A percentile compares a stretch with the other conserved stretches of the same genome.
Conservation (phyloP, 2,113 vertebrate species). For the Dinomys branickii region DNA sequence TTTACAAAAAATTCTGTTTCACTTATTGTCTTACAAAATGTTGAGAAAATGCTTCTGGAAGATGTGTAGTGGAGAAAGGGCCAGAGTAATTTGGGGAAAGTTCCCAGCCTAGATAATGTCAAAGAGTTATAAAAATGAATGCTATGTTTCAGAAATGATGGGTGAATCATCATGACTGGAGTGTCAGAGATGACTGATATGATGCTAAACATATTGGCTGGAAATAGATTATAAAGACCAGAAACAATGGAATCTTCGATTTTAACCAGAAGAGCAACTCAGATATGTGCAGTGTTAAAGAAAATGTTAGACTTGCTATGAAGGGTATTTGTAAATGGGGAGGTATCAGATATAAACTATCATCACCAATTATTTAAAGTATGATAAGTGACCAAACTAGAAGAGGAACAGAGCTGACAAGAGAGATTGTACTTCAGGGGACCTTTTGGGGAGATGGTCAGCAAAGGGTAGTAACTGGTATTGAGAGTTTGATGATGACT, state of each 20-base stretch:
- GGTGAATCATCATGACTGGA: neutral
- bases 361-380: too few species aligned
- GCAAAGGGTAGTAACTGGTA: neutral
- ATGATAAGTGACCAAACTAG: too few species aligned
- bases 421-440: neutral
- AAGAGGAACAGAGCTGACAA: too few species aligned
- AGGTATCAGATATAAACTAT: too few species aligned
- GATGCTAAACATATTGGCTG: neutral
- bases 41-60: neutral
- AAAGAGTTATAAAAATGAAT: neutral
- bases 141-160: neutral
- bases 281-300: neutral
- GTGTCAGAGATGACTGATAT: neutral
- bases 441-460: neutral
- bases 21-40: conserved; percentile 5
- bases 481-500: neutral
- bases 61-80: neutral
- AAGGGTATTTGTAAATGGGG: too few species aligned
- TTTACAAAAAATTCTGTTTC: neutral
- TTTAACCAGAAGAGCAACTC: neutral
- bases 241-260: neutral
- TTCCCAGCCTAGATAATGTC: neutral
- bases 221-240: neutral
- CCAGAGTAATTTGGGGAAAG: neutral
- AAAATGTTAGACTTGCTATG: neutral